Percentiles rank a stretch among this genome's conserved stretches.
Evolutionary conservation across 2,113 vertebrate species (phyloP).

Genomic region (Cheilinus undulatus): DNA sequence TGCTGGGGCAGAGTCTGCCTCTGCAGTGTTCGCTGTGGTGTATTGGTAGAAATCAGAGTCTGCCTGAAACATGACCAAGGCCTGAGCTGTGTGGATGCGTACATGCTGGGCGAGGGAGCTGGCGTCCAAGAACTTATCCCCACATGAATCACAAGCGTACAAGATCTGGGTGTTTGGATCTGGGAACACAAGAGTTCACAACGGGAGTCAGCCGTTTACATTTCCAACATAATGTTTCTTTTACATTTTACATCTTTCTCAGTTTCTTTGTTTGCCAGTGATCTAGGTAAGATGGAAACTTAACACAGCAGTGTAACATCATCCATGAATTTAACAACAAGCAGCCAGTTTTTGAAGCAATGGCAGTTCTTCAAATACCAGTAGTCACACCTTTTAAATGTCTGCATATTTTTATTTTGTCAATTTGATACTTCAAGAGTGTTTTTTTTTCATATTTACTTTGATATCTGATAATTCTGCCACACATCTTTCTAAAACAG

Average conservation of each 20-base stretch:
- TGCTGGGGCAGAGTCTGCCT: conserved; percentile 73
- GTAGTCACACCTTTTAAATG: no score
- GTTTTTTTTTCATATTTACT: neutral
- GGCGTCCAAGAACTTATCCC: conserved; percentile 95
- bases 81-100: conserved; percentile 97
- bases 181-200: conserved; percentile 61
- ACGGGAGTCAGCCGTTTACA: neutral
- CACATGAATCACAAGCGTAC: conserved; percentile 96
- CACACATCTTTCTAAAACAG: neutral
- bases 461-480: neutral
- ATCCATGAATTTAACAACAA: neutral
- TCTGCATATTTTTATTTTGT: no score
- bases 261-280: neutral
- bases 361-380: neutral
- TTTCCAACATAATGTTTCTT: neutral
- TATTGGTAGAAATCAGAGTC: conserved; percentile 98
- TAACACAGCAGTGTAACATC: neutral
- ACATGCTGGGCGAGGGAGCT: conserved; percentile 95
- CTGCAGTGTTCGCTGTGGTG: conserved; percentile 79
- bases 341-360: no score
- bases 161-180: conserved; percentile 97
- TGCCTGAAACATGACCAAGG: conserved; percentile 97
- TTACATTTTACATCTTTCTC: neutral
- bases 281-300: neutral
- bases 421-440: no score